Conservation (phyloP, 2,797 vertebrate species). For the Dromococcyx pavoninus region DNA sequence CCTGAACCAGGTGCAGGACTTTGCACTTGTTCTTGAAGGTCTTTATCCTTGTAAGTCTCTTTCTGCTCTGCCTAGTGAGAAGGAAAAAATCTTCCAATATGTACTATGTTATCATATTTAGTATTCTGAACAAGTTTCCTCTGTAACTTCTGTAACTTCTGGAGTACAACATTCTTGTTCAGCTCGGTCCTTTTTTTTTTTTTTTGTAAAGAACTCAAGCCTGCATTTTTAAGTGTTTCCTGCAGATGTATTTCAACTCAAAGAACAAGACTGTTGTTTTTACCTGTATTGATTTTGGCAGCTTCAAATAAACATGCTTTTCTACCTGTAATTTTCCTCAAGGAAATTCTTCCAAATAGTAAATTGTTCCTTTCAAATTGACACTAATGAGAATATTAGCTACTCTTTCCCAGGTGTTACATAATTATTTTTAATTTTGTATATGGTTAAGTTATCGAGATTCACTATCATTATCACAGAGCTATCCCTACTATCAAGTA, state of each 20-base stretch:
- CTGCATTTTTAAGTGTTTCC: slow-evolving; percentile 14
- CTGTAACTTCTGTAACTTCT: neutral
- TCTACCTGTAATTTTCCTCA: slow-evolving; percentile 42
- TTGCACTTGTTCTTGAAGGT: no score
- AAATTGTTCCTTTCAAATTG: slow-evolving; percentile 41
- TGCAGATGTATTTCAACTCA: neutral
- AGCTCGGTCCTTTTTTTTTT: neutral
- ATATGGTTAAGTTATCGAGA: neutral
- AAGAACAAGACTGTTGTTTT: neutral
- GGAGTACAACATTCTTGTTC: neutral
- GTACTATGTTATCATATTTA: neutral
- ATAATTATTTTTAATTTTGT: neutral
- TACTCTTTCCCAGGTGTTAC: neutral
- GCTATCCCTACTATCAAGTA: neutral
- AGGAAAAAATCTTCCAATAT: neutral
- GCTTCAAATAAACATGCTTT: slow-evolving; percentile 51
- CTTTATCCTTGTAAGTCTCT: neutral
- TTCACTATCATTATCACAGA: neutral
- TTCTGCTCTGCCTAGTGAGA: neutral
- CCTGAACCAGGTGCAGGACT: no score
- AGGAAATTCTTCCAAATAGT: slow-evolving; percentile 48
- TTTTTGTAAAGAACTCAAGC: neutral
- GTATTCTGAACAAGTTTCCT: neutral
- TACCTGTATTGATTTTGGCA: slow-evolving; percentile 21
- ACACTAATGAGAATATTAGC: slow-evolving; percentile 27